Base-by-base conservation (phyloP, 2,797 vertebrate species). In the Hirundo rustica region DNA sequence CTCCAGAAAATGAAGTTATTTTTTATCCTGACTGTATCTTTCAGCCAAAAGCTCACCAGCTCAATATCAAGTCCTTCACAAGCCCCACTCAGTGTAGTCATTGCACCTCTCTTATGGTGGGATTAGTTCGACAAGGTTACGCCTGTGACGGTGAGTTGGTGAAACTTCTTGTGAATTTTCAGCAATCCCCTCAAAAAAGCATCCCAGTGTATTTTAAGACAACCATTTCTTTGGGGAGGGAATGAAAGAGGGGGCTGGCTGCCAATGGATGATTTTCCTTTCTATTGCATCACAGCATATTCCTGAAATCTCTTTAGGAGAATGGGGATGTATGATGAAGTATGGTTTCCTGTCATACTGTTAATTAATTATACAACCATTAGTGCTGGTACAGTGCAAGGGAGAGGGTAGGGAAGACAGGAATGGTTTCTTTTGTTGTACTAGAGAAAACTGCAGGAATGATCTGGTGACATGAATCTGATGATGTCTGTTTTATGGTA, bases 31-130 rank as follows among this genome's bases (percentile, higher is more conserved):
- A 82, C 67, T 92, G 38, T 96, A 25, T 96, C 87, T 95, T 94
- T 29, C 98, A 99, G 99, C 99, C 99, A 21, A 99, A 98, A 98
- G 99, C 99, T 91, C 99, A 99, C 91, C 99, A 99, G 97, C 98
- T 99, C 97, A 99, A 98, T 96, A 98, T 99, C 97, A 99, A 98
- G 98, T 99, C 99, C 3, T 99, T 99, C 97, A 98, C 98, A 89
- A 99, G 98, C 88, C 99, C 99, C 7, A 98, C 99, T 7, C 99
- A 99, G 94, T 99, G 99, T 97, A 98, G 99, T 47, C 99, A 99
- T 96, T 99, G 99, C 97, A 99, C 98, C n/a, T 99, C 99, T 6
- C 98, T 99, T 67, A 99, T 99, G 99, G 99, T 99, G 80, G 99
- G 99, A 34, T 98, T 99, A 73, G 97, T 98, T 92, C 98, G 99